Percentiles rank a stretch among this genome's conserved stretches.
Evolutionary conservation across 1,140 invertebrate species (phyloP).

Genomic region (Ooceraea biroi): DNA sequence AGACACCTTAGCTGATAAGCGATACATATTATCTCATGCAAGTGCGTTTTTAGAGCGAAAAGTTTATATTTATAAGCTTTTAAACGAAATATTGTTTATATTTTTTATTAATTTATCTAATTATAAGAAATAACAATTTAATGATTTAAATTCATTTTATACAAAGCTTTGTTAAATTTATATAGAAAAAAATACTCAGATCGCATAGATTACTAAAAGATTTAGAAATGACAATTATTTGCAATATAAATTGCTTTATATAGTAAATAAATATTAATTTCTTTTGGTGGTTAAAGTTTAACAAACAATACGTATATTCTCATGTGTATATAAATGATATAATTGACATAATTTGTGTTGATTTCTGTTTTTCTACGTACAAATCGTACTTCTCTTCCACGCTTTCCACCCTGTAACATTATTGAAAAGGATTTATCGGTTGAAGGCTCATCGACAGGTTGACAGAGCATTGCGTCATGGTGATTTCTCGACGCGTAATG

Average conservation of each 20-base stretch:
- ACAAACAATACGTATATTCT: background rate
- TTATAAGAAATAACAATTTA: no score
- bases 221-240: background rate
- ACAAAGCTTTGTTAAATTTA: conserved; percentile 1
- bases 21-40: background rate
- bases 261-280: background rate
- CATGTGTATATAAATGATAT: background rate
- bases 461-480: background rate
- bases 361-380: background rate
- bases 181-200: background rate
- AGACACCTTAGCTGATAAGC: conserved; percentile 67
- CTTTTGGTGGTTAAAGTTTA: background rate
- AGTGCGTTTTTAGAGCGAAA: background rate
- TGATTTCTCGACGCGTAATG: background rate
- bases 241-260: background rate
- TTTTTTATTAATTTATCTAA: background rate
- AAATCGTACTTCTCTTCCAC: background rate
- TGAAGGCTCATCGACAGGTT: background rate
- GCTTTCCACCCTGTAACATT: background rate
- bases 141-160: background rate
- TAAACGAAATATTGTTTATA: background rate
- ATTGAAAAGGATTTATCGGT: background rate
- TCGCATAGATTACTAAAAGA: background rate
- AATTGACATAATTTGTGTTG: background rate
- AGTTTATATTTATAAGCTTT: no score